These are phyloP conservation scores for Zaprionus tsacasi DNA, from an alignment of 1,140 invertebrate genomes.

Conservation along the genomic window DNA sequence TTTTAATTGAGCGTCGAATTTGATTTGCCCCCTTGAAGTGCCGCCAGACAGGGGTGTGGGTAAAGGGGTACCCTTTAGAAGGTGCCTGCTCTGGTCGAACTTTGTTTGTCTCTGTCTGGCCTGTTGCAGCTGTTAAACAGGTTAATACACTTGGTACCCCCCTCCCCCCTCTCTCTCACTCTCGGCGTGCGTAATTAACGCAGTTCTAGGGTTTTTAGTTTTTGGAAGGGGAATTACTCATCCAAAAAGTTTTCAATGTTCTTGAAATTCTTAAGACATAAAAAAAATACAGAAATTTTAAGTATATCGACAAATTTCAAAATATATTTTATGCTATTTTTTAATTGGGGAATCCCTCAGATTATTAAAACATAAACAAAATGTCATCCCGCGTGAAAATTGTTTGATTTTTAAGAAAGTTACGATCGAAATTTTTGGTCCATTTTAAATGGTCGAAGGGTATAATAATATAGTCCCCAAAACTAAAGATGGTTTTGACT, in stretches of 20 bases:
- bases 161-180: not conserved
- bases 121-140: conserved; percentile 33
- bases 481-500: too few species aligned
- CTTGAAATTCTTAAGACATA: too few species aligned
- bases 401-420: too few species aligned
- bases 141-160: conserved; percentile 5
- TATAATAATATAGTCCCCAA: too few species aligned
- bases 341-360: too few species aligned
- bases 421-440: too few species aligned
- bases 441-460: too few species aligned
- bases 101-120: not conserved
- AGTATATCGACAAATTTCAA: too few species aligned
- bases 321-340: too few species aligned
- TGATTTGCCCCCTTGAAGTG: conserved; percentile 58
- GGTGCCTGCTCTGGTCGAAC: conserved; percentile 10
- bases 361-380: too few species aligned
- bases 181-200: not conserved
- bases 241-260: not conserved
- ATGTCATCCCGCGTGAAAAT: too few species aligned
- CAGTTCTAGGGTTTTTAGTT: not conserved
- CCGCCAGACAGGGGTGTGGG: conserved; percentile 5
- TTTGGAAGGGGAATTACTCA: not conserved
- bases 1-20: conserved; percentile 82
- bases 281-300: too few species aligned
- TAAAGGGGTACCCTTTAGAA: not conserved